Evolutionary conservation across 1,140 invertebrate genomes (phyloP), one percentile per base, ranked within the genome.

Genomic region (Hirudo medicinalis): DNA sequence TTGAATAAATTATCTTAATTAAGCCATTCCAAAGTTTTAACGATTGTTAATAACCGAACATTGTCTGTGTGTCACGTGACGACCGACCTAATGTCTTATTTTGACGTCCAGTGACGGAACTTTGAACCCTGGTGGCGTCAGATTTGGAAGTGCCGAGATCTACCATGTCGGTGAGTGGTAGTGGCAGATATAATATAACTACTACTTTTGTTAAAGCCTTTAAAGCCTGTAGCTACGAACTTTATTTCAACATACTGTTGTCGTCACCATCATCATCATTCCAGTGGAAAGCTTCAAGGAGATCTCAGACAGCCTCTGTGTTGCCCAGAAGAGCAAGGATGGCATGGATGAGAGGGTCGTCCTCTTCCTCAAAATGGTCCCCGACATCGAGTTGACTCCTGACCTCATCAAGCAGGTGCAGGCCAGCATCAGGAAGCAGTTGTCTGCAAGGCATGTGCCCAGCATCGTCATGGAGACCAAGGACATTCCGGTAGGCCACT

Each of bases 91-190:
- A 15, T 4, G 2, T 63, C 1, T 22, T 22, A 25, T 63, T 53
- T 40, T 68, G 69, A n/a, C 43, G 78, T 79, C 55, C 72, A 85
- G 84, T 80, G 86, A 87, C 80, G 85, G 85, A 0, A 86, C 85
- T 2, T 76, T 87, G n/a, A 87, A 87, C 79, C 85, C 86, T 29
- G 85, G 84, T 80, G 86, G 86, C 53, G 85, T 87, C 6, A 76
- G 86, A 36, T 87, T 87, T 81, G 86, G 86, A 29, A 86, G 84
- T 77, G 84, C 86, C 22, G 86, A 87, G 80, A 86, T 87, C 71
- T 87, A 87, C 75, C 82, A 84, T 76, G 80, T 86, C 72, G 83
- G 85, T 85, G 76, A 79, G 78, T 76, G 49, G 57, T 20, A 8
- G n/a, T 5, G 27, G n/a, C 55, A 8, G n/a, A n/a, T n/a, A n/a